These are phyloP conservation scores for Deilephila elpenor DNA, from an alignment of 2,888 invertebrate species.

Conservation along the genomic window DNA sequence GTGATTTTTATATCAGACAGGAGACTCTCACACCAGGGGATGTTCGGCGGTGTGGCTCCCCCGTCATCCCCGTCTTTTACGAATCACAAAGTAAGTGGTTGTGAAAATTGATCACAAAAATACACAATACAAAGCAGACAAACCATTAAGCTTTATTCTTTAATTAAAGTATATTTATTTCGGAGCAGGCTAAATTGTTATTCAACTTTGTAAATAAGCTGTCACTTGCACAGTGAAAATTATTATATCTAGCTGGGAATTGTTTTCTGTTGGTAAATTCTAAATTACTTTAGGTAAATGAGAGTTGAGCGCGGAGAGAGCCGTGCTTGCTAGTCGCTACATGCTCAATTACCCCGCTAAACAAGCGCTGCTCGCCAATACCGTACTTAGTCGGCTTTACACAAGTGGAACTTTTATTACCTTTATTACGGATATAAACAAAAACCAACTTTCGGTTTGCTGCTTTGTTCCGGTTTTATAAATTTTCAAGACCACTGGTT, in stretches of 20 bases:
- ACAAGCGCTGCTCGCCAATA: conserved; percentile 45
- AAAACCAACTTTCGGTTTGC: conserved; percentile 19
- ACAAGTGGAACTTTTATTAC: conserved; percentile 20
- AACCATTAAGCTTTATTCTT: conserved; percentile 9
- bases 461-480: background rate
- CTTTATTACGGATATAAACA: conserved; percentile 24
- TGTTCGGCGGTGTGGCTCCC: no score
- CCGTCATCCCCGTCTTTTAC: no score
- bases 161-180: conserved; percentile 28
- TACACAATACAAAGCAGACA: background rate
- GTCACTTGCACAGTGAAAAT: conserved; percentile 41
- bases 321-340: conserved; percentile 51
- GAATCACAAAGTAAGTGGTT: background rate
- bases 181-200: conserved; percentile 35
- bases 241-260: conserved; percentile 35
- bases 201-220: conserved; percentile 39
- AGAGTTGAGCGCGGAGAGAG: conserved; percentile 38
- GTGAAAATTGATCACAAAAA: conserved; percentile 4
- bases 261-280: conserved; percentile 43
- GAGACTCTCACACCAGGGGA: no score
- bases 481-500: background rate
- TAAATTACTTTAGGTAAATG: conserved; percentile 44
- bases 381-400: conserved; percentile 35
- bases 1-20: no score
- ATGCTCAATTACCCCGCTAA: conserved; percentile 59